Evolutionary conservation across 2,113 vertebrate species (phyloP).

Genomic region (Eulemur rufifrons): DNA sequence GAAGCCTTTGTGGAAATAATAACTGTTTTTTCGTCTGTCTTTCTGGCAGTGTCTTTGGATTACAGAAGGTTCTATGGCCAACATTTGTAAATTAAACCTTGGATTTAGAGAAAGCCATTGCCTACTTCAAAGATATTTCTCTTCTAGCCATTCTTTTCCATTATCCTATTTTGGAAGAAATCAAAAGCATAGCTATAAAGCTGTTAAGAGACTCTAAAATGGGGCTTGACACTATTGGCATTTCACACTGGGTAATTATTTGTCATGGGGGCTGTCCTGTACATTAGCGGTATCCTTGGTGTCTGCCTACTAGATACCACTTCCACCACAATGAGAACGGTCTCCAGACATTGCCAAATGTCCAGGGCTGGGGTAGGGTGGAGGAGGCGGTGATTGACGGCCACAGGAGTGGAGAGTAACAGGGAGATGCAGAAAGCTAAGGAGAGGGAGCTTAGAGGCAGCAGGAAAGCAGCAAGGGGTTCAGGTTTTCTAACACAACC

Average conservation of each 20-base stretch:
- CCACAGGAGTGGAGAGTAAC: background rate
- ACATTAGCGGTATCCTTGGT: background rate
- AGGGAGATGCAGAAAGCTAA: background rate
- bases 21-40: background rate
- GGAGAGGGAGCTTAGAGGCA: background rate
- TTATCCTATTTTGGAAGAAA: background rate
- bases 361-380: background rate
- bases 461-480: background rate
- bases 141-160: background rate
- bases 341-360: background rate
- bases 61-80: background rate
- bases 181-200: background rate
- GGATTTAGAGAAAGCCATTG: background rate
- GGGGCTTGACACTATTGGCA: background rate
- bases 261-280: rapidly evolving
- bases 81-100: background rate
- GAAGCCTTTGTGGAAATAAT: background rate
- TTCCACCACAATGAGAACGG: background rate
- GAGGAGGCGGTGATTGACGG: background rate
- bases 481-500: background rate
- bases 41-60: background rate
- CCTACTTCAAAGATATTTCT: background rate
- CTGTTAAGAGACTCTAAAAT: background rate
- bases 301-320: background rate
- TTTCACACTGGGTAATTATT: background rate